These are phyloP conservation scores for Dromius quadrimaculatus DNA, from an alignment of 2,888 invertebrate genomes.

Conservation along the genomic window DNA sequence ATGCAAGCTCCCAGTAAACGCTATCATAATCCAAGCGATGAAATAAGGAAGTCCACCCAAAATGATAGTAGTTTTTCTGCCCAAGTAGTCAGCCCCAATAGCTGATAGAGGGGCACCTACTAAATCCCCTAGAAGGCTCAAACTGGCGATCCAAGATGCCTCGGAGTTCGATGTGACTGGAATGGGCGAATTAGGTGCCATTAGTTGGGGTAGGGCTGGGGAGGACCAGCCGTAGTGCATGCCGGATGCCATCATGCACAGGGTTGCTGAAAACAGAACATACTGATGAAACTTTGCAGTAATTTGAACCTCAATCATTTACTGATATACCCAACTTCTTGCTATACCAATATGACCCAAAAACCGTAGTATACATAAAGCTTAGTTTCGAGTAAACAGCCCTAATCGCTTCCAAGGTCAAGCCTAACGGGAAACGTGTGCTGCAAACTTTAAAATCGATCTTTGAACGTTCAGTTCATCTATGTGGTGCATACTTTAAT, in stretches of 20 bases:
- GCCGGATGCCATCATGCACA: conserved; percentile 62
- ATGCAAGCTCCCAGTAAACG: conserved; percentile 70
- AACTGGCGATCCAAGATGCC: conserved; percentile 75
- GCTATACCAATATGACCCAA: too few relatives aligned
- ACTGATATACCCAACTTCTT: too few relatives aligned
- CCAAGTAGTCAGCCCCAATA: conserved; percentile 74
- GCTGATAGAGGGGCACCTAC: conserved; percentile 75
- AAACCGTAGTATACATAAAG: too few relatives aligned
- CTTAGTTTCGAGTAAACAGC: too few relatives aligned
- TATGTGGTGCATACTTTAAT: too few relatives aligned
- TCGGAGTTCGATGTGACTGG: conserved; percentile 68
- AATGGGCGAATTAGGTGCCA: conserved; percentile 68
- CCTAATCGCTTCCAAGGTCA: too few relatives aligned
- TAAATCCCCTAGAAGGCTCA: conserved; percentile 75
- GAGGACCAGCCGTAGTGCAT: conserved; percentile 72
- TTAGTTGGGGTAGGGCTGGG: conserved; percentile 70
- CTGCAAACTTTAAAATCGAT: too few relatives aligned
- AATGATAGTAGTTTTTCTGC: conserved; percentile 75
- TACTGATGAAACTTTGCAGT: too few relatives aligned
- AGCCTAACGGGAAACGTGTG: too few relatives aligned
- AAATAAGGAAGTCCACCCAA: conserved; percentile 73
- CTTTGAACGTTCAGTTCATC: too few relatives aligned
- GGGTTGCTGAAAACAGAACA: conserved; percentile 58
- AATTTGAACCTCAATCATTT: too few relatives aligned
- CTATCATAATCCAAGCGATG: conserved; percentile 74